Conservation (phyloP, 2,797 vertebrate species). For the Graptemys geographica region DNA sequence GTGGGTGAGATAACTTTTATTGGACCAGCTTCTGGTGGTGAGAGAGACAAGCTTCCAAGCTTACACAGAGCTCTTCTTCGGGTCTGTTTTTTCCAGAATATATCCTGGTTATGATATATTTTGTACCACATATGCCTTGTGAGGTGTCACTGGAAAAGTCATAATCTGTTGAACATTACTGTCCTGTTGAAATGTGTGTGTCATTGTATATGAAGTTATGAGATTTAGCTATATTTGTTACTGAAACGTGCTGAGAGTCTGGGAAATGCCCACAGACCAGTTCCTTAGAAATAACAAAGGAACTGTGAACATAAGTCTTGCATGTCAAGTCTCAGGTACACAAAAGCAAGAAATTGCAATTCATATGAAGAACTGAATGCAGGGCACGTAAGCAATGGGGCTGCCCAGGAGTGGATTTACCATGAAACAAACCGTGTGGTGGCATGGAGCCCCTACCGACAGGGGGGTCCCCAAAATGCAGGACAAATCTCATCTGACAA, state of each 20-base stretch:
- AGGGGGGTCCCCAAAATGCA: too few relatives aligned
- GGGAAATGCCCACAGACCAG: background rate
- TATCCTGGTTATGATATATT: background rate
- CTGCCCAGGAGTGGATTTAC: background rate
- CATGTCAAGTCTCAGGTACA: background rate
- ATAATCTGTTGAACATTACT: background rate
- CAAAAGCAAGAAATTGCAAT: background rate
- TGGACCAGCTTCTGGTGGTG: background rate
- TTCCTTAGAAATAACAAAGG: background rate
- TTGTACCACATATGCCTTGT: background rate
- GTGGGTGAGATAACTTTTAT: background rate
- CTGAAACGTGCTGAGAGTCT: background rate
- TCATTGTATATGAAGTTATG: background rate
- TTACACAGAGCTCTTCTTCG: background rate
- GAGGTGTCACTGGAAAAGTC: background rate
- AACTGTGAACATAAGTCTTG: background rate
- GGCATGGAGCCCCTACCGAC: too few relatives aligned
- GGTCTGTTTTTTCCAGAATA: background rate
- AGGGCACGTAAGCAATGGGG: background rate
- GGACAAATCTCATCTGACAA: too few relatives aligned
- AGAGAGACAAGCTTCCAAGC: background rate
- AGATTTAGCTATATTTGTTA: background rate
- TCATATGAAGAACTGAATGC: background rate
- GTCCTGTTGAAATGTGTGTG: background rate
- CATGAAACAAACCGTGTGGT: too few relatives aligned